These are phyloP conservation scores for Triplophysa bombifrons DNA, from an alignment of 2,797 vertebrate genomes.

Conservation along the genomic window DNA sequence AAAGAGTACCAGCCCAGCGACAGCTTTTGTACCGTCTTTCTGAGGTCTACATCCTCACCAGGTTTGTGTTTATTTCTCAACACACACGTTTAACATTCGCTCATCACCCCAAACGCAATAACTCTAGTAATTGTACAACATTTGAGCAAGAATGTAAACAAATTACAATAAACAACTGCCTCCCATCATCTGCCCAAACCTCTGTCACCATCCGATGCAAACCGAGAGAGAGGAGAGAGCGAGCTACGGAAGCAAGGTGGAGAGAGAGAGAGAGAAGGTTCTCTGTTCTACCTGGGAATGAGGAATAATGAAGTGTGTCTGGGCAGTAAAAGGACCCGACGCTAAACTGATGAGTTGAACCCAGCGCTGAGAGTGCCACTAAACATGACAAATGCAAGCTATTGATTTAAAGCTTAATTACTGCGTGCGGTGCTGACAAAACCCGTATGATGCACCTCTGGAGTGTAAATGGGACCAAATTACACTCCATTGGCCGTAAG, in stretches of 20 bases:
- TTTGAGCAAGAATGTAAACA: constrained; percentile 84
- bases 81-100: constrained; percentile 46
- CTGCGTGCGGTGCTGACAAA: constrained; percentile 99
- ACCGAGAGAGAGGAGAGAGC: constrained; percentile 61
- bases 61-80: constrained; percentile 6
- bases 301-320: constrained; percentile 99
- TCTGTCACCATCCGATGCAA: constrained; percentile 87
- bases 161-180: constrained; percentile 85
- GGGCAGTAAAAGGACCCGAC: constrained; percentile 99
- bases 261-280: constrained; percentile 62
- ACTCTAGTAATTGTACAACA: constrained; percentile 73
- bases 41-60: neutral
- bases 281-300: constrained; percentile 93
- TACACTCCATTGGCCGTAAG: constrained; percentile 98
- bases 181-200: constrained; percentile 87
- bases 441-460: constrained; percentile 99
- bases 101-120: constrained; percentile 56
- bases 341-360: constrained; percentile 99
- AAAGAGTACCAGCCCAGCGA: too few species aligned
- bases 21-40: too few species aligned
- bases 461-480: constrained; percentile 99
- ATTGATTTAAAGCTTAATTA: constrained; percentile 99
- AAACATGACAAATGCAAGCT: constrained; percentile 99
- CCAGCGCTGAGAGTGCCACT: constrained; percentile 99
- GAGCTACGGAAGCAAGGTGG: constrained; percentile 48